Conservation (phyloP, 2,797 vertebrate species). For the Neomorphus geoffroyi region DNA sequence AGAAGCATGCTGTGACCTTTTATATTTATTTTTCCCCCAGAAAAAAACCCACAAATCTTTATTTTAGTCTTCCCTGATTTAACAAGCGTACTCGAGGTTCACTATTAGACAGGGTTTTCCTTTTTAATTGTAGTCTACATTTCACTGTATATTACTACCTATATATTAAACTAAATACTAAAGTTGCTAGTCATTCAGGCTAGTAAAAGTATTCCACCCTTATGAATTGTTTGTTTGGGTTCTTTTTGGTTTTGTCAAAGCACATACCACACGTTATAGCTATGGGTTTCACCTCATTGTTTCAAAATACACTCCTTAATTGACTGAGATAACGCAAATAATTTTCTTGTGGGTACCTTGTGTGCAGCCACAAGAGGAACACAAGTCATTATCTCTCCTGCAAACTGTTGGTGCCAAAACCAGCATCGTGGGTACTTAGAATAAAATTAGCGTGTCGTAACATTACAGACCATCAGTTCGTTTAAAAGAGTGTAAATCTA, state of each 20-base stretch:
- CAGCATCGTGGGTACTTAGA: background rate
- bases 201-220: background rate
- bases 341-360: background rate
- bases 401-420: background rate
- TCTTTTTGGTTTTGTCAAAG: background rate
- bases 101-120: background rate
- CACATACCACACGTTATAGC: background rate
- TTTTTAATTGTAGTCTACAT: background rate
- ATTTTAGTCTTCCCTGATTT: background rate
- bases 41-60: background rate
- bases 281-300: background rate
- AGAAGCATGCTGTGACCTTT: constrained; percentile 3
- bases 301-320: background rate
- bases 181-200: background rate
- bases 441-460: background rate
- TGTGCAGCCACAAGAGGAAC: background rate
- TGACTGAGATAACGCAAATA: background rate
- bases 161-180: background rate
- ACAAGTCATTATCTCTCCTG: background rate
- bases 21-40: background rate
- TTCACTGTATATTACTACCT: background rate
- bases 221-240: background rate
- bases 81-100: background rate
- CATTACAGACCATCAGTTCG: background rate
- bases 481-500: accelerated